phyloP scores from a whole-genome alignment of 2,888 invertebrate species.

The Azorinus chamasolen region DNA sequence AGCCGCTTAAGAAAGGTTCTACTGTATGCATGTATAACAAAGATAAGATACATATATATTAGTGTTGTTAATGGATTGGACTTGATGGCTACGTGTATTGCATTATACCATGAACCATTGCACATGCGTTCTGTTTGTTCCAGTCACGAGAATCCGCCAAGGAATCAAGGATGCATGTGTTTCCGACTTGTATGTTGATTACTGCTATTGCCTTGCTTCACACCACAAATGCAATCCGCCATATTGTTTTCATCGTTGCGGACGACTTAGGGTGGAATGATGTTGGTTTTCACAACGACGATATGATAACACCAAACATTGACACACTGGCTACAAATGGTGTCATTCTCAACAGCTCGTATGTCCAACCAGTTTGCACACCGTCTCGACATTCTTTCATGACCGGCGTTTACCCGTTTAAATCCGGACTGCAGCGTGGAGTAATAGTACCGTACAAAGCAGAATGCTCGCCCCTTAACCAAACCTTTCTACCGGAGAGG shows the following conservation, averaged over 20 bases:
- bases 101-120: no score
- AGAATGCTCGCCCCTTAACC: conserved; percentile 75
- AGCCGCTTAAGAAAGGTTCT: no score
- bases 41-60: no score
- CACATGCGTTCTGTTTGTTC: no score
- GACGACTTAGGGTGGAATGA: conserved; percentile 84
- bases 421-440: conserved; percentile 76
- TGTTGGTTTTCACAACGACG: conserved; percentile 86
- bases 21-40: no score
- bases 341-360: conserved; percentile 85
- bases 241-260: conserved; percentile 71
- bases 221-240: conserved; percentile 21
- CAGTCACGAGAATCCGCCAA: no score
- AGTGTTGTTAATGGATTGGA: no score
- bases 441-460: conserved; percentile 73
- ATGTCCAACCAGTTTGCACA: conserved; percentile 86
- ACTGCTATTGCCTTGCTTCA: not conserved
- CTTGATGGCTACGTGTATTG: no score
- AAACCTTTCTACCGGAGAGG: conserved; percentile 74
- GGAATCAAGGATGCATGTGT: no score
- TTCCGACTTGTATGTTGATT: not conserved
- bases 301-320: conserved; percentile 86
- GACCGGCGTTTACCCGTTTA: conserved; percentile 76
- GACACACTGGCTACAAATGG: conserved; percentile 85
- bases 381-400: conserved; percentile 81